Conservation (phyloP, 1,140 invertebrate genomes). For the Drepana arcuata region DNA sequence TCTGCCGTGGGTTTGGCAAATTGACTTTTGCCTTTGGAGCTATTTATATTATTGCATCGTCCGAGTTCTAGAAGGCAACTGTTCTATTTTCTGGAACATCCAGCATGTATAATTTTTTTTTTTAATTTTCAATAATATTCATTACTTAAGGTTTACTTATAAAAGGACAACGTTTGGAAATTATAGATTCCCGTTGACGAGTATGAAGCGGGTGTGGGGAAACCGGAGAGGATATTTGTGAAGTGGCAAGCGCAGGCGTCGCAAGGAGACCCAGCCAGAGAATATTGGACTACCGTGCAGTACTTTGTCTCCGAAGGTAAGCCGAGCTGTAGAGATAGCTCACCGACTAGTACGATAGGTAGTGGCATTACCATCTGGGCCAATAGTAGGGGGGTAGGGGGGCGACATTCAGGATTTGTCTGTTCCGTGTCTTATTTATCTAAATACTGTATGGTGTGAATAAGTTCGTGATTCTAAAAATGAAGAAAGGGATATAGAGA, state of each 20-base stretch:
- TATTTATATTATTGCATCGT: too few species aligned
- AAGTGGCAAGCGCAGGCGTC: slow-evolving; percentile 41
- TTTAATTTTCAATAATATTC: too few species aligned
- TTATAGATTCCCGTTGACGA: slow-evolving; percentile 51
- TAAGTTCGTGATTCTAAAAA: neutral
- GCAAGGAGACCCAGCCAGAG: slow-evolving; percentile 36
- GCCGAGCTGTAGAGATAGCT: neutral
- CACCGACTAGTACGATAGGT: slow-evolving; percentile 1
- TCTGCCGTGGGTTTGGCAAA: too few species aligned
- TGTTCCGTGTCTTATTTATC: too few species aligned
- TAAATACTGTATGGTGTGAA: too few species aligned
- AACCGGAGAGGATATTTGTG: slow-evolving; percentile 48
- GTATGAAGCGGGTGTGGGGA: slow-evolving; percentile 36
- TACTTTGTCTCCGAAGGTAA: slow-evolving; percentile 58
- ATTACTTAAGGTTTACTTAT: too few species aligned
- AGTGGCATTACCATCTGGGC: neutral
- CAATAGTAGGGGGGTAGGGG: neutral
- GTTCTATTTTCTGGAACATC: too few species aligned
- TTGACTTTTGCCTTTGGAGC: too few species aligned
- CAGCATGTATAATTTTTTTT: too few species aligned
- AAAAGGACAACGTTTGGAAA: too few species aligned
- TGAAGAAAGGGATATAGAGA: neutral
- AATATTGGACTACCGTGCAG: slow-evolving; percentile 57
- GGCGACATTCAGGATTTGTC: neutral
- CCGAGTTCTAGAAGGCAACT: too few species aligned